phyloP scores from a whole-genome alignment of 2,113 vertebrate genomes.

The Cyphomyrus discorhynchus region DNA sequence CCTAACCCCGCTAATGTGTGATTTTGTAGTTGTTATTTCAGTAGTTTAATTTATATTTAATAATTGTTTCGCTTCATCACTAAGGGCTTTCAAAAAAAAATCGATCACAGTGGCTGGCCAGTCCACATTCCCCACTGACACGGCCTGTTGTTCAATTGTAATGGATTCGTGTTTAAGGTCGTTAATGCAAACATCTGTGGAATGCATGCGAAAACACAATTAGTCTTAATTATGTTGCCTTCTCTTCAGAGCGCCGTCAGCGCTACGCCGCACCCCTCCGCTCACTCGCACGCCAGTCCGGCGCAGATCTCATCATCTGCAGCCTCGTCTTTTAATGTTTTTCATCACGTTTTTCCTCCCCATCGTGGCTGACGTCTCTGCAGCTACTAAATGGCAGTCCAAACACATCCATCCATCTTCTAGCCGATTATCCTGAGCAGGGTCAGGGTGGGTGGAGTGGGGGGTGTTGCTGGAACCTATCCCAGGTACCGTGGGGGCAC shows the following conservation, averaged over 20 bases:
- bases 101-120: neutral
- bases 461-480: neutral
- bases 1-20: neutral
- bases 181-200: conserved; percentile 56
- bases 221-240: conserved; percentile 61
- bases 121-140: conserved; percentile 28
- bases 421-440: neutral
- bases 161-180: conserved; percentile 52
- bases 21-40: neutral
- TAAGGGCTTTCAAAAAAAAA: neutral
- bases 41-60: neutral
- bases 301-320: neutral
- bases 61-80: neutral
- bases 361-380: neutral
- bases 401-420: neutral
- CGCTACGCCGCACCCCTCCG: conserved; percentile 45
- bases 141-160: conserved; percentile 46
- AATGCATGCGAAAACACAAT: conserved; percentile 59
- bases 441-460: neutral
- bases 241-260: conserved; percentile 55
- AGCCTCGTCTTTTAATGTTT: neutral
- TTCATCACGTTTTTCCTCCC: neutral
- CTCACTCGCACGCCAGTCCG: neutral
- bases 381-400: neutral
- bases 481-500: neutral